Evolutionary conservation across 2,113 vertebrate genomes (phyloP).

Genomic region (Callorhinus ursinus): DNA sequence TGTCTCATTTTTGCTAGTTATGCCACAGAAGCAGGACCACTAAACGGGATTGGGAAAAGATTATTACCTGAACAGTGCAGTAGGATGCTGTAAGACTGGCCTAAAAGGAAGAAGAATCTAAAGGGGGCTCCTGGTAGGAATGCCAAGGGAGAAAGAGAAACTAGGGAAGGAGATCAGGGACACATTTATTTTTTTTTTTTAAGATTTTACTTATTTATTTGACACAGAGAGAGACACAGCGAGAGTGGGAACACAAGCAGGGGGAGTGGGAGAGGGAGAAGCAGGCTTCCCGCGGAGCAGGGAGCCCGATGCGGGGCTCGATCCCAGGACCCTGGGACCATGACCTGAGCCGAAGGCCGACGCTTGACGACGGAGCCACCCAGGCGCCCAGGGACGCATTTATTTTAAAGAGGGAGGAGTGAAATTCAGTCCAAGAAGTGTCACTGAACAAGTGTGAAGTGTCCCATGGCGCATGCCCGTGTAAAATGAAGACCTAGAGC

Average conservation of each 20-base stretch:
- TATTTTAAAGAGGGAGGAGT: background rate
- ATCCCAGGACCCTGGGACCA: no score
- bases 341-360: no score
- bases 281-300: no score
- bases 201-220: no score
- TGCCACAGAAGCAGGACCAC: background rate
- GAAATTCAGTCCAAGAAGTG: background rate
- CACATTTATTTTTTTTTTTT: background rate
- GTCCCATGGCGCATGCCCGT: background rate
- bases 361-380: no score
- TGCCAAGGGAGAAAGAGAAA: background rate
- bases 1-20: background rate
- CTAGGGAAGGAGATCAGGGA: background rate
- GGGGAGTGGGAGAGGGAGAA: no score
- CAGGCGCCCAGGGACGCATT: background rate
- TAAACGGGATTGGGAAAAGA: background rate
- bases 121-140: background rate
- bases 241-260: no score
- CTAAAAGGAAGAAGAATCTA: background rate
- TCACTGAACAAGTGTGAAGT: background rate
- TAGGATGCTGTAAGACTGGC: background rate
- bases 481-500: background rate
- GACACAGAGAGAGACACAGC: no score
- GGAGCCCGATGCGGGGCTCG: no score
- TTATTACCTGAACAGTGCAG: background rate